A percentile compares a stretch with the other conserved stretches of the same genome.
Conservation (phyloP, 2,888 invertebrate species). For the Microctonus hyperodae region DNA sequence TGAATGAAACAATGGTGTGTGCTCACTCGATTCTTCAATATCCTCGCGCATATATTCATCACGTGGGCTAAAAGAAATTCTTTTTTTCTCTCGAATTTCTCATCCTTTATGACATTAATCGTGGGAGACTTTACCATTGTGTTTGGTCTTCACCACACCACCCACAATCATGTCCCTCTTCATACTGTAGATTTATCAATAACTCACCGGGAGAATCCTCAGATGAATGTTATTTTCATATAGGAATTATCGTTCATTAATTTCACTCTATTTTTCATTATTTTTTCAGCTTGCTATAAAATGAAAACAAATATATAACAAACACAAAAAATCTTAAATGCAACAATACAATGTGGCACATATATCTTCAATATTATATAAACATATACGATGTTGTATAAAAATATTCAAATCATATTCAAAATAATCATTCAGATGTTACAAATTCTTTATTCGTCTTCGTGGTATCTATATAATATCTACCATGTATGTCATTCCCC, state of each 20-base stretch:
- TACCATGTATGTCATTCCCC: too few relatives aligned
- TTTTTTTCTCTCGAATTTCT: constrained; percentile 33
- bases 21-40: not conserved
- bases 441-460: too few relatives aligned
- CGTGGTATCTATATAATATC: too few relatives aligned
- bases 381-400: too few relatives aligned
- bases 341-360: too few relatives aligned
- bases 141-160: constrained; percentile 41
- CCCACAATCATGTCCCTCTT: constrained; percentile 43
- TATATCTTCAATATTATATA: too few relatives aligned
- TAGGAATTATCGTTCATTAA: not conserved
- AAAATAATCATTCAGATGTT: too few relatives aligned
- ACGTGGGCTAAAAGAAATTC: constrained; percentile 6
- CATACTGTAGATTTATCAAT: constrained; percentile 39
- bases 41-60: not conserved
- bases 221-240: constrained; percentile 18
- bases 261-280: too few relatives aligned
- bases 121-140: constrained; percentile 48
- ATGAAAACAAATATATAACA: too few relatives aligned
- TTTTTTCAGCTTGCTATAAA: too few relatives aligned
- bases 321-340: too few relatives aligned
- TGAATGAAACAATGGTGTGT: not conserved
- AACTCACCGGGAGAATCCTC: constrained; percentile 47
- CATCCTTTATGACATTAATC: constrained; percentile 35
- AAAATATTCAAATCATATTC: too few relatives aligned